These are phyloP conservation scores for Lagodon rhomboides DNA, from an alignment of 2,797 vertebrate genomes.

Conservation along the genomic window DNA sequence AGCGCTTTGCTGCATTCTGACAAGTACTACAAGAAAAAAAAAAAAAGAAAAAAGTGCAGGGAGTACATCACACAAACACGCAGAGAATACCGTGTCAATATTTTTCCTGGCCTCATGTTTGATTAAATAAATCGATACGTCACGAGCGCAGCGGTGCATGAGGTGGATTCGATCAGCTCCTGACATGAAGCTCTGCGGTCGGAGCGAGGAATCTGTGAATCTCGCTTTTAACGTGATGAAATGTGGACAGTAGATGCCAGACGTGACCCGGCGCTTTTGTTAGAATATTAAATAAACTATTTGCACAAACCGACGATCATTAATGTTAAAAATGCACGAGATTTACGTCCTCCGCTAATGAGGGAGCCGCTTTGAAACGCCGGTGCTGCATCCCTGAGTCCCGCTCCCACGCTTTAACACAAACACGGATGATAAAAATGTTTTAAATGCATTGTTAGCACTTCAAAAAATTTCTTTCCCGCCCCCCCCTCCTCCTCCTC, in stretches of 20 bases:
- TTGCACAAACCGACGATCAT: slow-evolving; percentile 16
- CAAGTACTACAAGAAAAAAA: background rate
- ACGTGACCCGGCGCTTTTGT: slow-evolving; percentile 41
- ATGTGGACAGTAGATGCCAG: background rate
- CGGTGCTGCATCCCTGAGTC: no score
- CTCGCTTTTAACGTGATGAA: background rate
- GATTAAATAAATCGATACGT: background rate
- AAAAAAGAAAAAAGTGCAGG: background rate
- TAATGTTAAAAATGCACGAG: slow-evolving; percentile 28
- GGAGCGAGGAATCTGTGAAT: background rate
- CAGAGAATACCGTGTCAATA: background rate
- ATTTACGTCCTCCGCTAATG: slow-evolving; percentile 25
- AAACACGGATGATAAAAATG: slow-evolving; percentile 23
- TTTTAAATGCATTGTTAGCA: slow-evolving; percentile 60
- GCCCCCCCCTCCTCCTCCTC: slow-evolving; percentile 4
- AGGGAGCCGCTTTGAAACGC: slow-evolving; percentile 11
- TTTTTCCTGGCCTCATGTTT: background rate
- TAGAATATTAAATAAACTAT: slow-evolving; percentile 46
- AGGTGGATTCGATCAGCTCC: background rate
- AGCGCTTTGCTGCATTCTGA: background rate
- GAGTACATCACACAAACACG: background rate
- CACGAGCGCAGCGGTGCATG: background rate
- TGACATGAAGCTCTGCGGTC: background rate
- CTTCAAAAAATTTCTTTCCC: slow-evolving; percentile 41
- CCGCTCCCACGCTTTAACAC: background rate